Evolutionary conservation across 2,797 vertebrate genomes (phyloP).

Genomic region (Sebastolobus alascanus): DNA sequence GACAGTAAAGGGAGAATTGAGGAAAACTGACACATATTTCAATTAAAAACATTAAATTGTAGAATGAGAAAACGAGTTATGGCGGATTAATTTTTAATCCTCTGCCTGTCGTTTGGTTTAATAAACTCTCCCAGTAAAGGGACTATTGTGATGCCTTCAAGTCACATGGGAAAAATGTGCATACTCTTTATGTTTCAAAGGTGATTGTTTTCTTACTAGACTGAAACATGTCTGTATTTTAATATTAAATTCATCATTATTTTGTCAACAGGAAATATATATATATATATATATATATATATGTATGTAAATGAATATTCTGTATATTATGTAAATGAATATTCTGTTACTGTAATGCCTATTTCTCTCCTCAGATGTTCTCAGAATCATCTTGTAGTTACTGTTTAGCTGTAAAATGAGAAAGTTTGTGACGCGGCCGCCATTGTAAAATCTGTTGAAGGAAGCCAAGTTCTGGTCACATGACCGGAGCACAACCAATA

Average conservation of each 20-base stretch:
- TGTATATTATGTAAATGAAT: no score
- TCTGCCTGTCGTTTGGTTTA: neutral
- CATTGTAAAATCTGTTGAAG: no score
- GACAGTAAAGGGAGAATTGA: neutral
- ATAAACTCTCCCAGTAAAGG: neutral
- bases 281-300: no score
- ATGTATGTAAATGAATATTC: no score
- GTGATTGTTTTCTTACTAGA: neutral
- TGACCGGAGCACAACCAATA: no score
- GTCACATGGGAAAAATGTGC: neutral
- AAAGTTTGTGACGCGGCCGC: no score
- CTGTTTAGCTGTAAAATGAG: no score
- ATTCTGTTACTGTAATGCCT: no score
- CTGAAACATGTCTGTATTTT: neutral
- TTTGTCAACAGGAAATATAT: no score
- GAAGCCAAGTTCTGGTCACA: no score
- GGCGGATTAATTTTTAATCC: neutral
- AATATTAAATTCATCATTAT: neutral
- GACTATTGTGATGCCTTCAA: slow-evolving; percentile 24
- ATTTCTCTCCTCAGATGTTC: no score
- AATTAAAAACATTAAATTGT: neutral
- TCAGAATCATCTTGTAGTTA: no score
- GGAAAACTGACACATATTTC: neutral
- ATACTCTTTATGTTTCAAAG: neutral
- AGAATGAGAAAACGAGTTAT: neutral